Evolutionary conservation across 2,113 vertebrate species (phyloP).

Genomic region (Lamprotornis superbus): DNA sequence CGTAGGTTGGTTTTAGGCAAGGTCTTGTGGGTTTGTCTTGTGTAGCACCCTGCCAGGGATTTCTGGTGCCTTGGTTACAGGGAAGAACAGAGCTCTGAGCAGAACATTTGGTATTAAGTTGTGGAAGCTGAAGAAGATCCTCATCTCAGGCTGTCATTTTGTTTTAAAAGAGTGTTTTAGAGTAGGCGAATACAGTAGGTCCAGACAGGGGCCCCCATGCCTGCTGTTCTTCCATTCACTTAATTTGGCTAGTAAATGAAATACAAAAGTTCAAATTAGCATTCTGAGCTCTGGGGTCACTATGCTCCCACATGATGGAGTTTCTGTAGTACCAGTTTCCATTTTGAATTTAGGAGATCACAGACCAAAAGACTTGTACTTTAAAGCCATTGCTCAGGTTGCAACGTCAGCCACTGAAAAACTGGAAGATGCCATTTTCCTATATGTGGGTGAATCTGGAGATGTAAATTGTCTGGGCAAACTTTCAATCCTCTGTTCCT

Average conservation of each 20-base stretch:
- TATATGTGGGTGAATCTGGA: not conserved
- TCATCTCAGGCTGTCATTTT: not conserved
- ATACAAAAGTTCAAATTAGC: not conserved
- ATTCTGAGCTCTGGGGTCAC: not conserved
- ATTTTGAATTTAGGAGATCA: not conserved
- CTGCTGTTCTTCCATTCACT: not conserved
- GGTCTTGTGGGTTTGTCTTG: conserved; percentile 11
- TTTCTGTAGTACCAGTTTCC: not conserved
- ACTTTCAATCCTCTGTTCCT: not conserved
- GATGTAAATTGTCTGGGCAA: not conserved
- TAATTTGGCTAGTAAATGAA: not conserved
- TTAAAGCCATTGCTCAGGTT: not conserved
- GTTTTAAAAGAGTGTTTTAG: not conserved
- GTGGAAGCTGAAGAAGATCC: not conserved
- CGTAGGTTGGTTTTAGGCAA: conserved; percentile 28
- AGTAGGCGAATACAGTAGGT: not conserved
- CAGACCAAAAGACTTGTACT: not conserved
- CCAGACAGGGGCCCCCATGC: not conserved
- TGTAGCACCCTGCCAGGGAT: conserved; percentile 24
- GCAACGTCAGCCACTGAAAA: not conserved
- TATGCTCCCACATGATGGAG: not conserved
- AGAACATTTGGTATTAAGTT: not conserved
- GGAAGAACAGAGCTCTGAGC: not conserved
- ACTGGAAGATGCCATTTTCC: not conserved
- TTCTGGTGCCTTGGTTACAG: not conserved